Base-by-base conservation (phyloP, 2,797 vertebrate genomes). In the Arnoldichthys spilopterus region DNA sequence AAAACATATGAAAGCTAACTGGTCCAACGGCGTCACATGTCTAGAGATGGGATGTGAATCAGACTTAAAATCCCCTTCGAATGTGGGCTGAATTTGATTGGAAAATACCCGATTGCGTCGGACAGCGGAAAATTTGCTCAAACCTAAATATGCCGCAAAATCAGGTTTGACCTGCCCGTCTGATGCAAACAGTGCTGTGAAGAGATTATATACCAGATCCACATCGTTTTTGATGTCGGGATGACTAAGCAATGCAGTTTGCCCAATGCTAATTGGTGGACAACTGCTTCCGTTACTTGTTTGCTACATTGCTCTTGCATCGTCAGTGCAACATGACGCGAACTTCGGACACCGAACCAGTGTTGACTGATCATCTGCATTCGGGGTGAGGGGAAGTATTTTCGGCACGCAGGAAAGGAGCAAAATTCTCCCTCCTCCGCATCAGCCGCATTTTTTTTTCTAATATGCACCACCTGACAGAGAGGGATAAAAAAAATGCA, bases 401-500 rank as follows among this genome's bases (percentile, higher is more conserved):
- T 72, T 81, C 24, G 49, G 51, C 18, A 43, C 26, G 81, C 79
- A 83, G 84, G 87, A 63, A 67, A 83, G 84, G 85, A 82, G 74
- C 73, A 86, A 85, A 89, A 88, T 83, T 89, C 88, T 85, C 83
- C 86, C 90, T 92, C 88, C 88, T 92, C 89, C 86, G 90, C 91
- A 90, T 91, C 91, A 90, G 92, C 90, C 89, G 80, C 89, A 87
- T 88, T 91, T 90, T 92, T 87, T 91, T 90, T 92, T 93, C 87
- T 91, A 92, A 92, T 87, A 90, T 86, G 64, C 47, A 86, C 85
- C 90, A 90, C 91, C 89, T 93, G 94, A 93, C 90, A 90, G 90
- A 88, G 86, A 88, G 87, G 93, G 91, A 89, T 84, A n/a, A 93
- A 93, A 91, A 89, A 90, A 91, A 92, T 87, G 90, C 91, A 93